phyloP scores from a whole-genome alignment of 2,888 invertebrate species.

The Lymantria monacha region DNA sequence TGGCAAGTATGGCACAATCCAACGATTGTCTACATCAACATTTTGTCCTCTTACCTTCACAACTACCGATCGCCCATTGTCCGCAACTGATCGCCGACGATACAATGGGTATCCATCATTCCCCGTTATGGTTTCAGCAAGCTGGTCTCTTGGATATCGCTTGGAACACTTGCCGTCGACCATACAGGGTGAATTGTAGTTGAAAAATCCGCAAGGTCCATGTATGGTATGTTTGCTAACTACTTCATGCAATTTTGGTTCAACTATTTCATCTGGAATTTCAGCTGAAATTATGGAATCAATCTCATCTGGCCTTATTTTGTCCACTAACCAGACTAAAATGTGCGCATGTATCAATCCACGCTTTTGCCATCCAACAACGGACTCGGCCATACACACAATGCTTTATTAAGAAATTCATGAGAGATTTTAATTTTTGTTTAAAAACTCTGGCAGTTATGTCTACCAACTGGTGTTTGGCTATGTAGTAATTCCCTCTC shows the following conservation, averaged over 20 bases:
- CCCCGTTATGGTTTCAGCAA: conserved; percentile 20
- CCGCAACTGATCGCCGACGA: conserved; percentile 23
- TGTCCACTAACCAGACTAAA: conserved; percentile 23
- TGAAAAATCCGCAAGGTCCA: conserved; percentile 12
- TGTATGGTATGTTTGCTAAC: conserved; percentile 5
- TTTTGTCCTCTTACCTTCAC: conserved; percentile 20
- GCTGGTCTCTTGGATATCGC: conserved; percentile 16
- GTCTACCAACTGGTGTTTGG: conserved; percentile 29
- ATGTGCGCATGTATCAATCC: conserved; percentile 36
- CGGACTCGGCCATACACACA: conserved; percentile 20
- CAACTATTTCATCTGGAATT: conserved; percentile 5
- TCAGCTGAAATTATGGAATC: conserved; percentile 5
- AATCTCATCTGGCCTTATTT: conserved; percentile 5
- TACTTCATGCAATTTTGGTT: conserved; percentile 6
- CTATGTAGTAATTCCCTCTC: conserved; percentile 15
- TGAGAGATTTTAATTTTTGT: conserved; percentile 3
- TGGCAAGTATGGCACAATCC: conserved; percentile 29
- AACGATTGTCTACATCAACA: conserved; percentile 27
- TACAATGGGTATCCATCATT: conserved; percentile 24
- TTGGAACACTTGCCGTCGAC: conserved; percentile 16
- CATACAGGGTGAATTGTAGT: conserved; percentile 14
- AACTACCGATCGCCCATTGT: conserved; percentile 18
- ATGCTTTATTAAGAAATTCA: conserved; percentile 8
- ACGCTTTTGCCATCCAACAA: conserved; percentile 31
- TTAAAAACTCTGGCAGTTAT: conserved; percentile 18